Evolutionary conservation across 2,888 invertebrate species (phyloP), one percentile per base, ranked within the genome.

Genomic region (Cryptocephalus moraei): DNA sequence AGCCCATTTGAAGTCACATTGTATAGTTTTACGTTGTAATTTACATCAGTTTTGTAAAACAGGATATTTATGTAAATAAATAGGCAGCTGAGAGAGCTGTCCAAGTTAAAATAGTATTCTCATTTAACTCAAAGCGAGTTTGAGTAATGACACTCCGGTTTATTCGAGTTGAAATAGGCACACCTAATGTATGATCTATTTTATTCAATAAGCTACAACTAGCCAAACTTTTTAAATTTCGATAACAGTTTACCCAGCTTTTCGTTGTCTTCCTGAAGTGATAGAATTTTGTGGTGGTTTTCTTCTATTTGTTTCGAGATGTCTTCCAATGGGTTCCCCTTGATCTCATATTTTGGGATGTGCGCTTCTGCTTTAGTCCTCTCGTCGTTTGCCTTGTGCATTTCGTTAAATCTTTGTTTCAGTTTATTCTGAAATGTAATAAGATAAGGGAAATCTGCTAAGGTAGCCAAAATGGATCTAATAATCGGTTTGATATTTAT

Each of bases 11-110:
- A 22, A 22, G 22, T 22, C 51, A 57, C 53, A 58, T 58, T 62
- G 60, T 61, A 62, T 62, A 62, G 59, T 59, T 63, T 52, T 58
- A 64, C 54, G 60, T 57, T 62, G 57, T 62, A 61, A 63, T 62
- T 63, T 63, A 63, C 64, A 65, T 62, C 63, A 64, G 63, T 68
- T 69, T 68, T 69, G 66, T 68, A 68, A 22, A 67, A 58, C 58
- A 60, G 53, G 53, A 54, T 60, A 67, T 68, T 69, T 69, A 65
- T 68, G 66, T 69, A 68, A 69, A 69, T 69, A 69, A 69, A 68
- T 58, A 60, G 64, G 58, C 62, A 62, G 64, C 66, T 62, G 56
- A 58, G 51, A 60, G 58, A 11, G 62, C 64, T 63, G 60, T 64
- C 63, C 52, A 58, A 57, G 58, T 62, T 62, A 51, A 53, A 46